Conservation (phyloP, 2,888 invertebrate species). For the Leptinotarsa rubiginosa region DNA sequence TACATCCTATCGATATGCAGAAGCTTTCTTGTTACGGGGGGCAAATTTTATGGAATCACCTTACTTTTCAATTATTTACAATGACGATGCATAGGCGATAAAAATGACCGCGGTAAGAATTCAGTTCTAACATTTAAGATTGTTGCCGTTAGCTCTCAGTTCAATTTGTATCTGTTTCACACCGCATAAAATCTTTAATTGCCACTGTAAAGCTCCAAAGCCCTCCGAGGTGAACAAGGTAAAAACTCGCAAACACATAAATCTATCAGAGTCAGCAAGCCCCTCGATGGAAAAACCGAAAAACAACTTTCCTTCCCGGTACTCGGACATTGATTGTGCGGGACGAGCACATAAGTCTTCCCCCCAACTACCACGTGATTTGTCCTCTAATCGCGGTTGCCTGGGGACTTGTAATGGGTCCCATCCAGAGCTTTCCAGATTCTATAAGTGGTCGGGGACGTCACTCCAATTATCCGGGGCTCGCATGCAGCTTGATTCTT, state of each 20-base stretch:
- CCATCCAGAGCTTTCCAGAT: conserved; percentile 56
- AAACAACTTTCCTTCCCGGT: conserved; percentile 55
- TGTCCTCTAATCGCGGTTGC: conserved; percentile 65
- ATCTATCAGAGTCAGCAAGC: conserved; percentile 61
- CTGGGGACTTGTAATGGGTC: conserved; percentile 62
- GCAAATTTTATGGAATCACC: too few species aligned
- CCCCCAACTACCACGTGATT: conserved; percentile 62
- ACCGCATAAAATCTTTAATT: too few species aligned
- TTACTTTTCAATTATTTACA: too few species aligned
- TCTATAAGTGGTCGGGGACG: conserved; percentile 57
- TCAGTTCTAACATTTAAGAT: too few species aligned
- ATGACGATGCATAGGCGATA: too few species aligned
- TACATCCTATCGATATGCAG: too few species aligned
- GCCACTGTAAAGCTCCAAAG: too few species aligned
- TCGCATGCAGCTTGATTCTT: conserved; percentile 53
- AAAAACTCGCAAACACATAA: conserved; percentile 58
- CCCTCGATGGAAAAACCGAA: conserved; percentile 50
- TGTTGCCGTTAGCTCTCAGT: too few species aligned
- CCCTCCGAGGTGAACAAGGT: not conserved
- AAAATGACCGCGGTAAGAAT: too few species aligned
- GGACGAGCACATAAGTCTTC: conserved; percentile 65
- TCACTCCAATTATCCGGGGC: conserved; percentile 53
- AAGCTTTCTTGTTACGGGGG: too few species aligned
- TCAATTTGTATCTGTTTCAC: too few species aligned
- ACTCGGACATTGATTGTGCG: conserved; percentile 64